Evolutionary conservation across 2,113 vertebrate species (phyloP).

Genomic region (Coptodon rendalli): DNA sequence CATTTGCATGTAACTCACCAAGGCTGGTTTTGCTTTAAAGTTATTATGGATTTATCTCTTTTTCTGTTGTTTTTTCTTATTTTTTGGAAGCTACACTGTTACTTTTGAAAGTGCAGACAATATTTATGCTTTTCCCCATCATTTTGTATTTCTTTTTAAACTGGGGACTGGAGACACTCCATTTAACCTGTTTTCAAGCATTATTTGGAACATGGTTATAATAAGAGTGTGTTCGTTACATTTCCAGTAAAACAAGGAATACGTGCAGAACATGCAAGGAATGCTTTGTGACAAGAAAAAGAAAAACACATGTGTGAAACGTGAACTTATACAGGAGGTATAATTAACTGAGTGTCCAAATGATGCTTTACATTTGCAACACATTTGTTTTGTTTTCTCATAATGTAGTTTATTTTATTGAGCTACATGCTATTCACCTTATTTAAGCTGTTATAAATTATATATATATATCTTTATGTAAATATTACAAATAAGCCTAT

Average conservation of each 20-base stretch:
- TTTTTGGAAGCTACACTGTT: neutral
- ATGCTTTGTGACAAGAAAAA: neutral
- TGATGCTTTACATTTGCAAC: neutral
- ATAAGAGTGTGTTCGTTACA: neutral
- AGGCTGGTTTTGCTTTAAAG: neutral
- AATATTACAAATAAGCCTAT: too few species aligned
- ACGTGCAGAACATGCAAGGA: neutral
- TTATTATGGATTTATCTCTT: neutral
- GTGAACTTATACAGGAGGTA: neutral
- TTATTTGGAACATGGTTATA: neutral
- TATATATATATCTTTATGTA: neutral
- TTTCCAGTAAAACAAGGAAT: neutral
- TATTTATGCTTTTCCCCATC: neutral
- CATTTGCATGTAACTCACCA: neutral
- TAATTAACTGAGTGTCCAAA: neutral
- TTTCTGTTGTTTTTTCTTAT: neutral
- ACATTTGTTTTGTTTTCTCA: neutral
- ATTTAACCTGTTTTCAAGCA: neutral
- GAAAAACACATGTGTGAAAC: fast-evolving
- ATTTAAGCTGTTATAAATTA: neutral
- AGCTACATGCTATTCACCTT: neutral
- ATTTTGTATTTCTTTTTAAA: neutral
- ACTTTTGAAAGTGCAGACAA: neutral
- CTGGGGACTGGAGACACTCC: neutral
- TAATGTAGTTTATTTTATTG: neutral